These are phyloP conservation scores for Therioaphis trifolii DNA, from an alignment of 2,888 invertebrate species.

Conservation along the genomic window DNA sequence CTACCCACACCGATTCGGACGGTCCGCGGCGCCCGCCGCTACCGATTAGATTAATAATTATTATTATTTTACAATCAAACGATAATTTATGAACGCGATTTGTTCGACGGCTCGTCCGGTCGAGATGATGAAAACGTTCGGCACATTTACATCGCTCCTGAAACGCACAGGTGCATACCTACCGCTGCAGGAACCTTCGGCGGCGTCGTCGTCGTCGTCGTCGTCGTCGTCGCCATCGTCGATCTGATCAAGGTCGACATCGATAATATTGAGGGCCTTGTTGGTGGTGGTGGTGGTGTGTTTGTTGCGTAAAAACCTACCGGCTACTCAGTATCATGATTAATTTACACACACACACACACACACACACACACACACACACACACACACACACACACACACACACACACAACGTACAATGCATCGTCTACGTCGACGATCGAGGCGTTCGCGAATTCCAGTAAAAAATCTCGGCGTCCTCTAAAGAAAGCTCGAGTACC, in stretches of 20 bases:
- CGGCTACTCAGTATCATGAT: neutral
- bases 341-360: no score
- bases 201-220: neutral
- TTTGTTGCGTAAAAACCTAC: conserved; percentile 14
- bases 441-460: neutral
- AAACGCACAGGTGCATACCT: no score
- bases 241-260: no score
- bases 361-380: no score
- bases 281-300: conserved; percentile 22
- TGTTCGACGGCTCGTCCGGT: neutral
- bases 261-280: conserved; percentile 34
- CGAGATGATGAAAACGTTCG: neutral
- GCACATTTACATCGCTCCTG: no score
- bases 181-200: neutral
- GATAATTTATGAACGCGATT: no score
- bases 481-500: neutral
- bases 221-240: no score
- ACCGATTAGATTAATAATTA: neutral
- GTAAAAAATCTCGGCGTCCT: neutral
- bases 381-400: no score
- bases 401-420: no score
- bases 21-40: no score
- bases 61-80: neutral
- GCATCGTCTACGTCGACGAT: no score
- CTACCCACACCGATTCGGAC: no score